Percentiles rank a stretch among this genome's conserved stretches.
Evolutionary conservation across 2,797 vertebrate genomes (phyloP).

Genomic region (Nothura maculosa): DNA sequence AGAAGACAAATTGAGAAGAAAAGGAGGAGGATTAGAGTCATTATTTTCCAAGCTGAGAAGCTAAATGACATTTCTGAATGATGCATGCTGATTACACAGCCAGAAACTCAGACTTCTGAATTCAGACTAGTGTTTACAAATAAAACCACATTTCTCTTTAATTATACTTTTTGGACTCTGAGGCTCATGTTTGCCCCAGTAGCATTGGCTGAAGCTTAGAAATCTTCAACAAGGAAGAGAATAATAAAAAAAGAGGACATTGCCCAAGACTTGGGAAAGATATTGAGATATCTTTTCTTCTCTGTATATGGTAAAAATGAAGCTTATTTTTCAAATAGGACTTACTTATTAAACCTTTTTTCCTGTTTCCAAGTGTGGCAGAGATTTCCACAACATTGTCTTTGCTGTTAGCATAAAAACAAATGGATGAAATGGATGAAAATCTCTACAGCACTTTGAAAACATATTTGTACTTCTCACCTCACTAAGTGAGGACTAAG

Average conservation of each 20-base stretch:
- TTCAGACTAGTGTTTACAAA: background rate
- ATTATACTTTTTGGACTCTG: fast-evolving
- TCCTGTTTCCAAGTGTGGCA: background rate
- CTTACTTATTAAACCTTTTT: background rate
- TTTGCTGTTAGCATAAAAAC: background rate
- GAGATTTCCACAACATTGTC: background rate
- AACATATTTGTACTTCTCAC: background rate
- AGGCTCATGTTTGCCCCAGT: background rate
- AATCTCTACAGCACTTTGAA: background rate
- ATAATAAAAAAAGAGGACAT: background rate
- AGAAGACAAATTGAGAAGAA: background rate
- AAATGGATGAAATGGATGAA: background rate
- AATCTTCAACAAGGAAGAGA: background rate
- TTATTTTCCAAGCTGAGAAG: background rate
- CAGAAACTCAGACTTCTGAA: background rate
- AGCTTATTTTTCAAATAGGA: background rate
- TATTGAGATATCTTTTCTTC: background rate
- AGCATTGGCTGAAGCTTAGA: background rate
- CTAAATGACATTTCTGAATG: background rate
- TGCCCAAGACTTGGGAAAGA: background rate
- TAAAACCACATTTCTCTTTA: background rate
- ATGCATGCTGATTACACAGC: background rate
- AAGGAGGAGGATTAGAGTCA: background rate
- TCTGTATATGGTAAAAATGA: background rate
- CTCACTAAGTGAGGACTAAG: background rate